Base-by-base conservation (phyloP, 2,888 invertebrate genomes). In the Ichneumon xanthorius region DNA sequence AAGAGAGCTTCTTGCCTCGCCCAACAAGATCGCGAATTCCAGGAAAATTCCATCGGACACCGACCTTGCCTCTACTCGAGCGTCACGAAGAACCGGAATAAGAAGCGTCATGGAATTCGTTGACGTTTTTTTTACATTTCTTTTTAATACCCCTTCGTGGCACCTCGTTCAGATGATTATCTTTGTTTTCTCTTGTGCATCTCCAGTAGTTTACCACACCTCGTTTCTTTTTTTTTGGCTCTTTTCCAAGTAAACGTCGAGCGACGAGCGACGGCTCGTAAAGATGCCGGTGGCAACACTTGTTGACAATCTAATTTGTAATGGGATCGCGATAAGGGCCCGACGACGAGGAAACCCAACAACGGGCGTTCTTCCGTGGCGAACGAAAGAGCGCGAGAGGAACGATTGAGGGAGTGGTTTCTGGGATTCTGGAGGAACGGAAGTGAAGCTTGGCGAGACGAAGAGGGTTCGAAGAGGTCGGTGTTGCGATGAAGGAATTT, bases 281-380 rank as follows among this genome's bases (percentile, higher is more conserved):
- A 63, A 45, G 58, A 45, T 45, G 73, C 22, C 30, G 45, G 26
- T 7, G 19, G 61, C 40, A 61, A 45, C 55, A 50, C 70, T 70
- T 86, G 88, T 90, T 89, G 90, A 90, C 91, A 90, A 90, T 91
- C 90, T 90, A 91, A 91, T 92, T 91, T 91, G 91, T 89, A 89
- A 86, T 82, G 78, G 87, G 88, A 90, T 91, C 89, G 88, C 87
- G 89, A 88, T 89, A 88, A 88, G 84, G 76, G 70, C 71, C 81
- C 82, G 77, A 72, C 80, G 55, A 82, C 61, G 80, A 82, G 77
- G 80, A 80, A 73, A 77, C 61, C 26, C 72, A 73, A 58, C 68
- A 58, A 78, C 65, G 19, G 48, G 50, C 55, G 55, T 76, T 58
- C 72, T 45, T 33, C 63, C 19, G 65, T 72, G 2, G 77, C 70